Base-by-base conservation (phyloP, 2,888 invertebrate genomes). In the Beris morrisii region DNA sequence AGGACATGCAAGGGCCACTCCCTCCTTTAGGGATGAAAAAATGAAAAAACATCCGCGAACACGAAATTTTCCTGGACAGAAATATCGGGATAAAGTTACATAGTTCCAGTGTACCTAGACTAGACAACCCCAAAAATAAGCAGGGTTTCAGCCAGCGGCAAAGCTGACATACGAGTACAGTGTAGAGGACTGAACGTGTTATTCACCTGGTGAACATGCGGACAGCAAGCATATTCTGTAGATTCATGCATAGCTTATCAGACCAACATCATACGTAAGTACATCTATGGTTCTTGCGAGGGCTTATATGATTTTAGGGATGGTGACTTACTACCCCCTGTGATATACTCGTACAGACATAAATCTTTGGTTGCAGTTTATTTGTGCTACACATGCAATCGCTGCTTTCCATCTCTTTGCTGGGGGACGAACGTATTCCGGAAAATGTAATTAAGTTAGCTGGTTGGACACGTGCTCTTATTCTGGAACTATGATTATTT, bases 371-470 rank as follows among this genome's bases (percentile, higher is more conserved):
- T 43, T 61, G 61, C 61, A 61, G 50, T 61, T 61, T 61, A 61
- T 61, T 61, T 61, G 61, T 50, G 50, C 50, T 38, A 61, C 52
- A 52, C 61, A 61, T 61, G 61, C 61, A 61, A 61, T 61, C 61
- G 61, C 61, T 50, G 32, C 61, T 61, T 31, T 32, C 52, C 59
- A 59, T 59, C 59, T 59, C 32, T 32, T 30, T 50, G 50, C 52
- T 43, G 61, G 50, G 38, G 50, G 50, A 61, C 50, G 50, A 61
- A 61, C 50, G 61, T 61, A 43, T 50, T 38, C 61, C 61, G 61
- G 61, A 61, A 61, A 61, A 61, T 61, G 61, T 61, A 61, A 61
- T 61, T 61, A 61, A 61, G 61, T 61, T 61, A 61, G 43, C 61
- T 50, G 15, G 50, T 13, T 28, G 6, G 15, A 38, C 38, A 38